Evolutionary conservation across 2,113 vertebrate species (phyloP), one percentile per base, ranked within the genome.

Genomic region (Actenoides hombroni): DNA sequence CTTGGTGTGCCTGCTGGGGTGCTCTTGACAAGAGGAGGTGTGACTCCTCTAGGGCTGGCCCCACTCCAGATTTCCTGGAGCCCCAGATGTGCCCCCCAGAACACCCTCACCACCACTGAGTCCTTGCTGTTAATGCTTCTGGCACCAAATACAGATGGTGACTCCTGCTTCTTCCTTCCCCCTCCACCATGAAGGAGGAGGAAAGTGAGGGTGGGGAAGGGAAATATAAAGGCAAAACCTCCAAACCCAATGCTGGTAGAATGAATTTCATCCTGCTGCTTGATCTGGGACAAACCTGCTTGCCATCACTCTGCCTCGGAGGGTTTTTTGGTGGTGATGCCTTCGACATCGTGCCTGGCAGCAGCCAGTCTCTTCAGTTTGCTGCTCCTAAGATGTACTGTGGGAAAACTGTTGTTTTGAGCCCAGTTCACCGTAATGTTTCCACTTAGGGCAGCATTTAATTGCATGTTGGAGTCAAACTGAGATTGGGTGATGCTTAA

Each of bases 1-100:
- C 80, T 96, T 95, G 93, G 54, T 90, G 65, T 59, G 75, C 42
- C 28, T 79, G 64, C 44, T 48, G 48, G 61, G 33, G 20, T 83
- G 21, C 44, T 88, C 60, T 92, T 61, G 57, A 84, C 94, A 96
- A 94, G 21, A 69, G 42, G 69, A 88, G 25, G 25, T 1, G 19
- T 75, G 61, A 86, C 10, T 85, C 42, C 63, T 91, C 64, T 65
- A 25, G 21, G 16, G 56, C 26, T 97, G 96, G 92, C 94, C 79
- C 59, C 5, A 13, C 33, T 95, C 92, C 95, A 95, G 11, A 42
- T 90, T 90, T 97, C 33, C 87, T 92, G 54, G 86, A 94, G 69
- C 46, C 63, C 68, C 28, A 87, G 29, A 60, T 79, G 70, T 73
- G 68, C 69, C 80, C 80, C 83, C 67, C 42, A 89, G 92, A 95